Evolutionary conservation across 1,140 invertebrate genomes (phyloP).

Genomic region (Drosophila neocordata): DNA sequence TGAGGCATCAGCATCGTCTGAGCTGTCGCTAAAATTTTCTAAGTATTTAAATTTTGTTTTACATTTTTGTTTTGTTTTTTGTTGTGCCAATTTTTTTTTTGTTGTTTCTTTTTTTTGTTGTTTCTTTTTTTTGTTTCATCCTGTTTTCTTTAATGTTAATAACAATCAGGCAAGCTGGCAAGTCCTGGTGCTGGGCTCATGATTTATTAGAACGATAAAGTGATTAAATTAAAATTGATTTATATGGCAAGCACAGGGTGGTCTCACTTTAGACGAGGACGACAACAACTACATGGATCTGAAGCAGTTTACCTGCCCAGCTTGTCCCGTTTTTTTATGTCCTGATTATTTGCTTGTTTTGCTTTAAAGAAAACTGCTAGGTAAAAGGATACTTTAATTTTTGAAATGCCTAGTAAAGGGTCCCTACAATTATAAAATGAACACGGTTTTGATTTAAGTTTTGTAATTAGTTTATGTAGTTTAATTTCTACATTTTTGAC

Average conservation of each 20-base stretch:
- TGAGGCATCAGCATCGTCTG: conserved; percentile 35
- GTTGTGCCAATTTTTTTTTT: conserved; percentile 57
- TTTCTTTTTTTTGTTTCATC: conserved; percentile 39
- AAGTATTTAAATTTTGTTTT: conserved; percentile 73
- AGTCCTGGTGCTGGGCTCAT: conserved; percentile 43
- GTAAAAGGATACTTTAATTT: neutral
- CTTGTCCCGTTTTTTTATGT: neutral
- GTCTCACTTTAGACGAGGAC: conserved; percentile 17
- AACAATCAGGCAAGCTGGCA: conserved; percentile 51
- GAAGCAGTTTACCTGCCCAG: conserved; percentile 29
- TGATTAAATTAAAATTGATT: conserved; percentile 81
- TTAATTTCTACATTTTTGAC: no score
- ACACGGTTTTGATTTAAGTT: no score
- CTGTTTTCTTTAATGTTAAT: conserved; percentile 64
- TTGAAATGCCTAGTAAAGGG: no score
- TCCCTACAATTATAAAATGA: no score
- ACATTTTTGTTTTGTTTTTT: conserved; percentile 69
- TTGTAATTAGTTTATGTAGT: no score
- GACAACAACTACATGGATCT: conserved; percentile 25
- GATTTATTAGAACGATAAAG: conserved; percentile 79
- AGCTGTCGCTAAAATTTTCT: conserved; percentile 57
- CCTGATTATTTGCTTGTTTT: conserved; percentile 41
- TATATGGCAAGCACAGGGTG: conserved; percentile 49
- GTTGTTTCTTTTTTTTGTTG: no score
- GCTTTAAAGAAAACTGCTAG: conserved; percentile 16